phyloP scores from a whole-genome alignment of 2,113 vertebrate genomes.

The Chionomys nivalis region DNA sequence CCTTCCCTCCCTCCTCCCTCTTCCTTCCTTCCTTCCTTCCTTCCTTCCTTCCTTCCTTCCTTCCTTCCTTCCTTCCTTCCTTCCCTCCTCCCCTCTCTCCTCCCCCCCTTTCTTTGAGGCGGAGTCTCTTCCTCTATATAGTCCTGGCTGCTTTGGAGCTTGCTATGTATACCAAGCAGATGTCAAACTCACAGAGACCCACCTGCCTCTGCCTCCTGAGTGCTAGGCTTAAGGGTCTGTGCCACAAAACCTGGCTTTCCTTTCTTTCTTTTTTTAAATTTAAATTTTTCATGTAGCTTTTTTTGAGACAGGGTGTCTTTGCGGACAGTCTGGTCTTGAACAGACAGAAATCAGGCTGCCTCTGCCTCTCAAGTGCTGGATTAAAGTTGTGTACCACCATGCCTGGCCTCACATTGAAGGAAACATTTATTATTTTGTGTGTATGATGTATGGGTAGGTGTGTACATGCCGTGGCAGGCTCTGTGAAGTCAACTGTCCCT shows the following conservation, averaged over 20 bases:
- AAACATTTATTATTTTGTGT: neutral
- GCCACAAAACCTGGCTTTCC: neutral
- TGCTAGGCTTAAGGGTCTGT: neutral
- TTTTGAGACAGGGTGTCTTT: neutral
- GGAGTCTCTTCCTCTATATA: neutral
- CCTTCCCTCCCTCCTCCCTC: neutral
- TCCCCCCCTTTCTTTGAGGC: accelerated
- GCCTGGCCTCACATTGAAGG: neutral
- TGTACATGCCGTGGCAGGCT: neutral
- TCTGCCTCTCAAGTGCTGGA: neutral
- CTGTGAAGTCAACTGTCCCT: neutral
- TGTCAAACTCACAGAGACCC: neutral
- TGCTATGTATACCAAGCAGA: neutral
- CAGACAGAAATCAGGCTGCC: neutral
- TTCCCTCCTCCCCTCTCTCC: accelerated
- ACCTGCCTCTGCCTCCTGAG: neutral
- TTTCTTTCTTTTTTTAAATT: neutral
- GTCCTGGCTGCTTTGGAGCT: neutral
- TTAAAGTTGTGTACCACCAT: neutral
- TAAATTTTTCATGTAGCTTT: neutral
- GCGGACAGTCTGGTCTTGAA: neutral
- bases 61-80: neutral
- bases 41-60: accelerated
- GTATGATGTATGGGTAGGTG: neutral
- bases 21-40: too few relatives aligned